Evolutionary conservation across 2,888 invertebrate species (phyloP).

Genomic region (Reticulitermes lucifugus): DNA sequence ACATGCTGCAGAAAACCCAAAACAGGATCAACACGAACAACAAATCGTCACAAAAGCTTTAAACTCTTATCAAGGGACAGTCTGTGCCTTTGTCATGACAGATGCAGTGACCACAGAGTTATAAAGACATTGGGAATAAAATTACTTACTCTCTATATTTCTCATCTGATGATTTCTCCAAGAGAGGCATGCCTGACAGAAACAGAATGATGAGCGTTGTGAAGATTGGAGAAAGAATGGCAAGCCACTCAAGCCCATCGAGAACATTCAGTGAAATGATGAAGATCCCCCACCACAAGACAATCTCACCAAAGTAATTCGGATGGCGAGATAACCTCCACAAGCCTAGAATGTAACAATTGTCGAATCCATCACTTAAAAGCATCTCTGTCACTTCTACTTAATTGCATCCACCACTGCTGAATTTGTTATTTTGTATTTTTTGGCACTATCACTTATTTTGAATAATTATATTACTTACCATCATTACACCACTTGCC

Average conservation of each 20-base stretch:
- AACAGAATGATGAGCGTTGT: constrained; percentile 89
- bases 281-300: constrained; percentile 95
- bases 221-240: constrained; percentile 88
- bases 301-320: constrained; percentile 94
- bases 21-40: too few species aligned
- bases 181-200: constrained; percentile 89
- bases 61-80: too few species aligned
- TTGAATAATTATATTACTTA: constrained; percentile 60
- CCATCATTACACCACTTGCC: constrained; percentile 95
- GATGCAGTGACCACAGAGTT: too few species aligned
- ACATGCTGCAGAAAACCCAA: too few species aligned
- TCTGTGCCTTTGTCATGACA: too few species aligned
- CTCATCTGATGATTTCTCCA: constrained; percentile 89
- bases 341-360: constrained; percentile 67
- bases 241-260: constrained; percentile 87
- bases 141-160: constrained; percentile 83
- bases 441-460: not conserved
- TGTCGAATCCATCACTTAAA: too few species aligned
- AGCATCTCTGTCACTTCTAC: too few species aligned
- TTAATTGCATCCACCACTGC: too few species aligned
- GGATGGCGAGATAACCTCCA: constrained; percentile 94
- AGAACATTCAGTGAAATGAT: constrained; percentile 89
- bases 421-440: not conserved
- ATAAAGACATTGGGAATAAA: not conserved
- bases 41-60: too few species aligned